These are phyloP conservation scores for Sycobia sp. DNA, from an alignment of 1,140 invertebrate species.

Conservation along the genomic window DNA sequence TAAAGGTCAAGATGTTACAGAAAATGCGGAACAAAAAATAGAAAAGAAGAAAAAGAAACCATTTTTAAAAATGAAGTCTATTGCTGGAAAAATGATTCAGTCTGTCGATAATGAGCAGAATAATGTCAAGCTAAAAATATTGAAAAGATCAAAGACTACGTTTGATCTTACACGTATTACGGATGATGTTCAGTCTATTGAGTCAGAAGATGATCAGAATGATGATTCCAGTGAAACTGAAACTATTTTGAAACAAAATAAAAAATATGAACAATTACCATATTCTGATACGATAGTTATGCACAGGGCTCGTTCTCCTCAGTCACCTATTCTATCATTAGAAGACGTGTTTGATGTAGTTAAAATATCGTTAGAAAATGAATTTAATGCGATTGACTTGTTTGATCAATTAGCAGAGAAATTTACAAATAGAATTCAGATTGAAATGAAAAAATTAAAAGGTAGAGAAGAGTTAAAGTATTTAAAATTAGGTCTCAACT, in stretches of 20 bases:
- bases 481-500: slow-evolving; percentile 38
- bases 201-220: not conserved
- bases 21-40: not conserved
- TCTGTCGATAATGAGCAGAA: too few relatives aligned
- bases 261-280: not conserved
- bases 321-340: slow-evolving; percentile 28
- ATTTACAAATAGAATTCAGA: slow-evolving; percentile 39
- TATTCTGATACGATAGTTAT: not conserved
- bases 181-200: not conserved
- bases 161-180: not conserved
- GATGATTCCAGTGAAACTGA: not conserved
- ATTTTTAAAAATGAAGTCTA: slow-evolving; percentile 36
- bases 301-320: not conserved
- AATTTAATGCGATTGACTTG: slow-evolving; percentile 29
- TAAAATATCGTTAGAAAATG: slow-evolving; percentile 21
- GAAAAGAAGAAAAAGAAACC: slow-evolving; percentile 7
- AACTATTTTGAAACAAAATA: not conserved
- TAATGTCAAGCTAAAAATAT: not conserved
- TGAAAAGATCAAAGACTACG: slow-evolving; percentile 25
- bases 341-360: slow-evolving; percentile 42
- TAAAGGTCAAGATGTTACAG: not conserved
- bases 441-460: slow-evolving; percentile 14
- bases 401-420: slow-evolving; percentile 39
- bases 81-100: slow-evolving; percentile 19
- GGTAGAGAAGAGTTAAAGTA: slow-evolving; percentile 1